Base-by-base conservation (phyloP, 2,888 invertebrate genomes). In the Drosophila quinaria region DNA sequence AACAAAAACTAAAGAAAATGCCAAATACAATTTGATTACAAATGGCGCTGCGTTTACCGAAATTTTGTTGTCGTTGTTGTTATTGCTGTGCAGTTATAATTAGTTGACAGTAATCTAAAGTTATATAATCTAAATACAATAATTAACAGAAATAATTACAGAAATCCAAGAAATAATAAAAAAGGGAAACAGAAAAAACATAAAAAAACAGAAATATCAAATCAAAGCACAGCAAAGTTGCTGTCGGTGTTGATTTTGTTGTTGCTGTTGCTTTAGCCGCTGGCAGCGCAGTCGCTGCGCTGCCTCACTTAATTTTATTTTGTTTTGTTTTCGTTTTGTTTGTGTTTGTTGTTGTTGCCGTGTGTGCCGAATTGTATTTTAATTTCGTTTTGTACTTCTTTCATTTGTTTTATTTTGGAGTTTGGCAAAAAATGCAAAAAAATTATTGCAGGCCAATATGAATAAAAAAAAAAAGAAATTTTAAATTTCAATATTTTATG, bases 291-390 rank as follows among this genome's bases (percentile, higher is more conserved):
- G 55, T 19, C 29, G 31, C 47, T 35, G 60, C 49, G 66, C 78
- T 65, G 87, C 63, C 58, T 55, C 51, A n/a, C 56, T 42, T 56
- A 64, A 67, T 51, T 54, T 67, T 83, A 78, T 86, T 80, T 62
- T 83, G 73, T 54, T 63, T 67, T 83, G 81, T 86, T 54, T 63
- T 67, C 80, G 81, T 86, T 80, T 62, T 83, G 73, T 54, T 63
- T 82, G 83, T 73, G 72, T 75, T 61, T 77, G 66, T 49, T 62
- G 67, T 77, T 76, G 71, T 46, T 41, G 39, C 17, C 60, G 33
- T 31, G 42, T 70, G 61, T 64, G 74, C 68, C 76, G 69, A 72
- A 63, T 77, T 66, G 66, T 82, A 55, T 80, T 66, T 74, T 49
- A 62, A 51, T 81, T 67, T 55, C 46, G 25, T 35, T 55, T 25